These are phyloP conservation scores for Calycopis cecrops DNA, from an alignment of 1,140 invertebrate genomes.

Conservation along the genomic window DNA sequence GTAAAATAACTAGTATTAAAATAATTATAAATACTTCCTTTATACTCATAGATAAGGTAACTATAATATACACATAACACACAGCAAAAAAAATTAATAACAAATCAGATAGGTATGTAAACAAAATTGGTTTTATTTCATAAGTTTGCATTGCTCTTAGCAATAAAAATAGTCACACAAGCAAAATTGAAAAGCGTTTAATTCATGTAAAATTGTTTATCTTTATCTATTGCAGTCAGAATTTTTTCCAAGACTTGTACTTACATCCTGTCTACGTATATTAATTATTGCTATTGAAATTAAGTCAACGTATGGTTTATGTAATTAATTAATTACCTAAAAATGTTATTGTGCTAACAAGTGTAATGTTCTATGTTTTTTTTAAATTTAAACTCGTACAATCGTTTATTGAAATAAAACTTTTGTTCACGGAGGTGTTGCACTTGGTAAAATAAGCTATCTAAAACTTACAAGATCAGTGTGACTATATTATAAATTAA, in stretches of 20 bases:
- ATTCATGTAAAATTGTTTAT: not conserved
- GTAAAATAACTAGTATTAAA: too few species aligned
- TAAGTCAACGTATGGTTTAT: too few species aligned
- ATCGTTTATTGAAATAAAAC: too few species aligned
- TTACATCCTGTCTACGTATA: too few species aligned
- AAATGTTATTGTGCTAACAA: too few species aligned
- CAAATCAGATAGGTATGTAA: constrained; percentile 49
- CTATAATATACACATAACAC: constrained; percentile 57
- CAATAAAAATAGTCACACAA: constrained; percentile 29
- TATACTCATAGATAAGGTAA: constrained; percentile 51
- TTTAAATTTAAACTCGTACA: too few species aligned
- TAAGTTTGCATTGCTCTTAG: constrained; percentile 37
- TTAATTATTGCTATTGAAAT: too few species aligned
- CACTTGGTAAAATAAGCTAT: not conserved
- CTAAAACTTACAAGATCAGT: constrained; percentile 15
- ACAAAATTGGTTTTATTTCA: constrained; percentile 47
- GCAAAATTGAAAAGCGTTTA: not conserved
- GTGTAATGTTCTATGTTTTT: too few species aligned
- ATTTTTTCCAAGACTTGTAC: too few species aligned
- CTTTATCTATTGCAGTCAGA: too few species aligned
- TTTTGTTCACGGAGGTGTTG: too few species aligned
- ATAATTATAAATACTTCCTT: constrained; percentile 28
- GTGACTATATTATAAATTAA: constrained; percentile 29
- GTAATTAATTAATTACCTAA: too few species aligned
- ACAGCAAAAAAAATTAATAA: constrained; percentile 56